A percentile compares a stretch with the other conserved stretches of the same genome.
These are phyloP conservation scores for Abscondita cerata DNA, from an alignment of 2,888 invertebrate species.

Conservation along the genomic window DNA sequence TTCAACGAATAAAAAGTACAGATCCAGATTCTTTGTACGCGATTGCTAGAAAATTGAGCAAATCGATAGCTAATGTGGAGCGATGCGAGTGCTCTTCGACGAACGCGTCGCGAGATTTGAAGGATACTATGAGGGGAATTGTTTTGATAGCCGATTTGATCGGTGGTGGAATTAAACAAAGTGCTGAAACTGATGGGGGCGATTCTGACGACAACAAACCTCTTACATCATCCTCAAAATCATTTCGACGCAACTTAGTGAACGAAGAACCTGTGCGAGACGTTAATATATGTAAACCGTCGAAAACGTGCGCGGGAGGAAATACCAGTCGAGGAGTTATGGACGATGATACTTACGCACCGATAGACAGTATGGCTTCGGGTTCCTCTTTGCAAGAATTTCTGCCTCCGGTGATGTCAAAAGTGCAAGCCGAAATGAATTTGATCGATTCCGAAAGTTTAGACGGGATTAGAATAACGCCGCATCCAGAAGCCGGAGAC, in stretches of 20 bases:
- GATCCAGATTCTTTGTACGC: constrained; percentile 37
- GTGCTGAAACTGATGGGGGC: background rate
- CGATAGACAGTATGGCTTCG: too few species aligned
- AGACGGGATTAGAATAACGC: too few species aligned
- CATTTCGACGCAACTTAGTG: background rate
- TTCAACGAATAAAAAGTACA: background rate
- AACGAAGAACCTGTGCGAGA: background rate
- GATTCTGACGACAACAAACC: too few species aligned
- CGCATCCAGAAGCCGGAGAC: background rate
- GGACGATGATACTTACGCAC: too few species aligned
- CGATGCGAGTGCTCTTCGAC: constrained; percentile 25
- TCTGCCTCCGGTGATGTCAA: too few species aligned
- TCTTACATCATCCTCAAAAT: background rate
- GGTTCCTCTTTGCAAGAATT: too few species aligned
- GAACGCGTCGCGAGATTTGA: constrained; percentile 47
- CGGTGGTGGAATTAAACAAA: constrained; percentile 8
- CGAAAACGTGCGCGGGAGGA: too few species aligned
- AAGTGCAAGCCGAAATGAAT: too few species aligned
- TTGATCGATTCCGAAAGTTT: too few species aligned
- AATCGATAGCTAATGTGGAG: constrained; percentile 41
- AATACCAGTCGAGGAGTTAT: too few species aligned
- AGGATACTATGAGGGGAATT: constrained; percentile 49
- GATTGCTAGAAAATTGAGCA: constrained; percentile 51
- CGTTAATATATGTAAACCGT: too few species aligned
- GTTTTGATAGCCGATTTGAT: constrained; percentile 52